These are phyloP conservation scores for Cheumatopsyche charites DNA, from an alignment of 1,140 invertebrate genomes.

Conservation along the genomic window DNA sequence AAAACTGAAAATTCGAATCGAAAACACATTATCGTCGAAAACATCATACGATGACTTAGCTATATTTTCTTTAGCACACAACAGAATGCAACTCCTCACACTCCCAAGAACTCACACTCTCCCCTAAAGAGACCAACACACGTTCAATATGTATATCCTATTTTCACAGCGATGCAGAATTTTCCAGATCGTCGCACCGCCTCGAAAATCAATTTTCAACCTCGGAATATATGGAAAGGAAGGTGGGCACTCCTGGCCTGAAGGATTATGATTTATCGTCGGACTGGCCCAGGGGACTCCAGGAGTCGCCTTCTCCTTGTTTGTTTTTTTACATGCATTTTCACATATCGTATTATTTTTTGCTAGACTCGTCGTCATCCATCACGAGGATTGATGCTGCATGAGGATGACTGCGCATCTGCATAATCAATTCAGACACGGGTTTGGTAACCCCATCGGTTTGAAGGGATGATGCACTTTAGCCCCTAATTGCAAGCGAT, in stretches of 20 bases:
- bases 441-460: too few species aligned
- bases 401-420: slow-evolving; percentile 24
- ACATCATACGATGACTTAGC: too few species aligned
- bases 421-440: slow-evolving; percentile 31
- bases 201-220: slow-evolving; percentile 25
- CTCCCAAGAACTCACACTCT: too few species aligned
- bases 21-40: too few species aligned
- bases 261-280: slow-evolving; percentile 37
- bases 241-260: slow-evolving; percentile 2
- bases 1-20: too few species aligned
- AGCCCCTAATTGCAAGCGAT: too few species aligned
- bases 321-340: slow-evolving; percentile 8
- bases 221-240: not conserved
- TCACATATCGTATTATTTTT: not conserved
- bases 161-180: not conserved
- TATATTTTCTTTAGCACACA: too few species aligned
- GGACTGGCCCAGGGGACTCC: slow-evolving; percentile 7
- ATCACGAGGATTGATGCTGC: slow-evolving; percentile 36
- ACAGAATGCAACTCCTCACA: too few species aligned
- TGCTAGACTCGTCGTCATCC: slow-evolving; percentile 23
- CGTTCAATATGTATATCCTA: not conserved
- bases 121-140: too few species aligned
- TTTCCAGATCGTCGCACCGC: not conserved
- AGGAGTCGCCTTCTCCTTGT: not conserved
- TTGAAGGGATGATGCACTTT: too few species aligned